Conservation (phyloP, 2,113 vertebrate species). For the Nanorana parkeri region DNA sequence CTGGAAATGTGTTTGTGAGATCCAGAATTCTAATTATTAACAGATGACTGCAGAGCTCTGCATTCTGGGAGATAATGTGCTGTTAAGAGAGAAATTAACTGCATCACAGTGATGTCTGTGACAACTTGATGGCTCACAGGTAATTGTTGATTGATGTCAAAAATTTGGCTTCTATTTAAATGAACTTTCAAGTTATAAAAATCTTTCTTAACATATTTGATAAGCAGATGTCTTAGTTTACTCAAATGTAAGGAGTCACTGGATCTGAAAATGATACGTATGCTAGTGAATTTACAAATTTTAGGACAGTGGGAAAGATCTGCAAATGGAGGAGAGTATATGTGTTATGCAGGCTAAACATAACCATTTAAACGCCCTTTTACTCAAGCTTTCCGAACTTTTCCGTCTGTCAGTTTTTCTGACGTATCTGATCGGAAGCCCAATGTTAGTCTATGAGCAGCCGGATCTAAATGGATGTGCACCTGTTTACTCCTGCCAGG, state of each 20-base stretch:
- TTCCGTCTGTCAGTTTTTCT: too few species aligned
- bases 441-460: too few species aligned
- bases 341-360: too few species aligned
- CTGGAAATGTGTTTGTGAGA: not conserved
- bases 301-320: too few species aligned
- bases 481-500: too few species aligned
- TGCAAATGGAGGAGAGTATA: too few species aligned
- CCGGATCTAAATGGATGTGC: too few species aligned
- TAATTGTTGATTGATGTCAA: not conserved
- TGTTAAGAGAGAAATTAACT: not conserved
- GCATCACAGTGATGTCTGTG: not conserved
- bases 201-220: not conserved
- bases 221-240: not conserved
- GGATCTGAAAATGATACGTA: not conserved
- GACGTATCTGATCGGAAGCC: too few species aligned
- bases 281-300: too few species aligned
- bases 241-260: not conserved
- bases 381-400: too few species aligned
- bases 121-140: slow-evolving; percentile 14
- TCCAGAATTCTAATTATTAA: not conserved
- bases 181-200: not conserved
- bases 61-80: not conserved
- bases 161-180: slow-evolving; percentile 3
- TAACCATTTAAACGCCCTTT: too few species aligned
- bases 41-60: not conserved